phyloP scores from a whole-genome alignment of 2,888 invertebrate genomes.

The Polydesmus complanatus region DNA sequence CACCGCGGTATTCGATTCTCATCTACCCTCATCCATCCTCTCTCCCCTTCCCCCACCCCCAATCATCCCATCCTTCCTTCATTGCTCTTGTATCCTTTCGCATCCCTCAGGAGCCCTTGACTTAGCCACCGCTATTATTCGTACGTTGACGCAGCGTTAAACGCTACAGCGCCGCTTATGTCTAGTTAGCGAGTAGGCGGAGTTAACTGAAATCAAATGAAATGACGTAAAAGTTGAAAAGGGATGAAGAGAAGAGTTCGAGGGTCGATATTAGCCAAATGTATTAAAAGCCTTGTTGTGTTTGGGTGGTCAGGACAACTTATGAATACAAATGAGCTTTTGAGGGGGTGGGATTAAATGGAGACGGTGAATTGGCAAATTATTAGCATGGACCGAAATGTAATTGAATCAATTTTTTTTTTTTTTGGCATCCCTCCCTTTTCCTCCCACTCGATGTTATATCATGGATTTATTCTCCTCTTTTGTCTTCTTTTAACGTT shows the following conservation, averaged over 20 bases:
- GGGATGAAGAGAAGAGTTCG: not conserved
- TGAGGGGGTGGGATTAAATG: not conserved
- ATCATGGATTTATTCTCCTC: not conserved
- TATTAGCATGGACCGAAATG: conserved; percentile 1
- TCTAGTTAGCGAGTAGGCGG: not conserved
- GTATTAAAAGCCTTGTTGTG: not conserved
- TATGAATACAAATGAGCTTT: conserved; percentile 1
- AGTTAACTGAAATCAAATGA: too few relatives aligned
- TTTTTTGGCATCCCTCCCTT: not conserved
- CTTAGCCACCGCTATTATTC: too few relatives aligned
- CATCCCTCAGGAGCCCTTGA: too few relatives aligned
- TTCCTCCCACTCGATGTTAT: not conserved
- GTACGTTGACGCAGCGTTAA: too few relatives aligned
- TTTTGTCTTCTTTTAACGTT: not conserved
- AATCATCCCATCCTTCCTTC: too few relatives aligned
- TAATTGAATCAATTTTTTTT: not conserved
- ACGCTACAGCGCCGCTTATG: not conserved
- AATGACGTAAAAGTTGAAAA: too few relatives aligned
- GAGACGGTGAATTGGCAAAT: conserved; percentile 1
- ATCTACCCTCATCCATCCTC: too few relatives aligned
- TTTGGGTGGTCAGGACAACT: not conserved
- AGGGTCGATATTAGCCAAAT: not conserved
- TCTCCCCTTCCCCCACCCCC: too few relatives aligned
- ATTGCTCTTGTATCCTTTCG: too few relatives aligned
- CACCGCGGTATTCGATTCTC: too few relatives aligned